Conservation (phyloP, 2,888 invertebrate genomes). For the Scotopteryx bipunctaria region DNA sequence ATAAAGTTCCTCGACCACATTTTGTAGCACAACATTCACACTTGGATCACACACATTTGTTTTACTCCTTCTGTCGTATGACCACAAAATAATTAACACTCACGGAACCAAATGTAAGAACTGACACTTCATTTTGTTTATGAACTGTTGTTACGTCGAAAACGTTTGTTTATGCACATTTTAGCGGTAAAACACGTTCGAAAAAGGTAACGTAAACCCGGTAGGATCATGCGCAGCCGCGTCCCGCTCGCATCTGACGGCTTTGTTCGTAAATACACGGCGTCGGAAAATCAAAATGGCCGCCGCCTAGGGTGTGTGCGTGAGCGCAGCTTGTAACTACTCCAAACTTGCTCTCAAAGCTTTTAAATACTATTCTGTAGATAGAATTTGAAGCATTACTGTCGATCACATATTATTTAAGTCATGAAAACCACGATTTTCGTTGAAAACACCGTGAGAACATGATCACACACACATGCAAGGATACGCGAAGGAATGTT, state of each 20-base stretch:
- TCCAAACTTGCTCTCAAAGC: slow-evolving; percentile 45
- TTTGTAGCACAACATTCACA: slow-evolving; percentile 84
- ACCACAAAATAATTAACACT: slow-evolving; percentile 75
- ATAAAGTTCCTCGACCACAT: slow-evolving; percentile 87
- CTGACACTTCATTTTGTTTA: slow-evolving; percentile 83
- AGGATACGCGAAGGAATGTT: slow-evolving; percentile 80
- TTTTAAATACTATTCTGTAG: slow-evolving; percentile 29
- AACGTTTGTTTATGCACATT: slow-evolving; percentile 70
- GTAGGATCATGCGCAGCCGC: slow-evolving; percentile 80
- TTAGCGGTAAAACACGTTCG: slow-evolving; percentile 81
- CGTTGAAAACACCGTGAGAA: slow-evolving; percentile 66
- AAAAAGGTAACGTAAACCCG: slow-evolving; percentile 64
- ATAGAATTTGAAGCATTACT: slow-evolving; percentile 37
- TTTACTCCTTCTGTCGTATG: slow-evolving; percentile 77
- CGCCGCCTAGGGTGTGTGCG: slow-evolving; percentile 69
- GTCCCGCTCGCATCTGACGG: slow-evolving; percentile 83
- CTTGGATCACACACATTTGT: slow-evolving; percentile 83
- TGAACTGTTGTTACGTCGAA: slow-evolving; percentile 73
- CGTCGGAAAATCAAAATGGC: slow-evolving; percentile 83
- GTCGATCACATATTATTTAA: slow-evolving; percentile 50
- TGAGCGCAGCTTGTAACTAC: slow-evolving; percentile 63
- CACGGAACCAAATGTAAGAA: slow-evolving; percentile 82
- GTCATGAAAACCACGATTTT: slow-evolving; percentile 50
- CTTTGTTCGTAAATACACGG: slow-evolving; percentile 83
- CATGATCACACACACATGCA: slow-evolving; percentile 69